Evolutionary conservation across 92 coral and sea anemone genomes (phyloP).

Genomic region (Scolanthus callimorphus): DNA sequence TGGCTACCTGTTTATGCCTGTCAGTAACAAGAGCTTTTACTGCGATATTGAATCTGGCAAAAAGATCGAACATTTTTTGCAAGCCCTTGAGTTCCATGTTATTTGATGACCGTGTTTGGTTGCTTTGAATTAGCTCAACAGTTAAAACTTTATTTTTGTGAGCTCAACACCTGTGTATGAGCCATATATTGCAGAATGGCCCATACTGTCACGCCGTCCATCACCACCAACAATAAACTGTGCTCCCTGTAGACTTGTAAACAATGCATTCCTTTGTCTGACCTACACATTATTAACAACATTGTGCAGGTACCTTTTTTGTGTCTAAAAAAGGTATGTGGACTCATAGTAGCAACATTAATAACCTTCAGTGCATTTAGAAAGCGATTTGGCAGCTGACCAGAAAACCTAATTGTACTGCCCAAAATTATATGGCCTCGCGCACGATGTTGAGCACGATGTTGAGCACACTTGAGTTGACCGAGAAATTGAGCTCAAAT

Average conservation of each 20-base stretch:
- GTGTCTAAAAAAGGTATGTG: neutral
- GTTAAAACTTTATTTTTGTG: conserved; percentile 3
- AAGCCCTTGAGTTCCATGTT: conserved; percentile 11
- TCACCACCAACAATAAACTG: conserved; percentile 8
- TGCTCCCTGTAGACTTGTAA: conserved; percentile 4
- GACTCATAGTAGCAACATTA: neutral
- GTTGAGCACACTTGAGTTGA: too few relatives aligned
- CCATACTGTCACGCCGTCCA: conserved; percentile 20
- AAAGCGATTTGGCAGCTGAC: neutral
- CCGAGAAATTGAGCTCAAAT: too few relatives aligned
- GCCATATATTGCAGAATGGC: conserved; percentile 26
- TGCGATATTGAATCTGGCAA: neutral
- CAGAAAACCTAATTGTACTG: neutral
- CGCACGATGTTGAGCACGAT: too few relatives aligned
- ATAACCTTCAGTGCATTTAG: neutral
- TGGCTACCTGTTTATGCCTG: conserved; percentile 6
- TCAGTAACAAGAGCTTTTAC: conserved; percentile 9
- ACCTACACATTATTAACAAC: conserved; percentile 7
- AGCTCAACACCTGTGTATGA: conserved; percentile 14
- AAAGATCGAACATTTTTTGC: conserved; percentile 5
- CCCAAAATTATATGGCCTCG: neutral
- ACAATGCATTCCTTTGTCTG: neutral
- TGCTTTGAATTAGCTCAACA: conserved; percentile 12
- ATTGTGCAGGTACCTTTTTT: neutral
- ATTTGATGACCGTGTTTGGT: conserved; percentile 1